Percentiles rank a stretch among this genome's conserved stretches.
Evolutionary conservation across 2,888 invertebrate species (phyloP).

Genomic region (Melanostoma scalare): DNA sequence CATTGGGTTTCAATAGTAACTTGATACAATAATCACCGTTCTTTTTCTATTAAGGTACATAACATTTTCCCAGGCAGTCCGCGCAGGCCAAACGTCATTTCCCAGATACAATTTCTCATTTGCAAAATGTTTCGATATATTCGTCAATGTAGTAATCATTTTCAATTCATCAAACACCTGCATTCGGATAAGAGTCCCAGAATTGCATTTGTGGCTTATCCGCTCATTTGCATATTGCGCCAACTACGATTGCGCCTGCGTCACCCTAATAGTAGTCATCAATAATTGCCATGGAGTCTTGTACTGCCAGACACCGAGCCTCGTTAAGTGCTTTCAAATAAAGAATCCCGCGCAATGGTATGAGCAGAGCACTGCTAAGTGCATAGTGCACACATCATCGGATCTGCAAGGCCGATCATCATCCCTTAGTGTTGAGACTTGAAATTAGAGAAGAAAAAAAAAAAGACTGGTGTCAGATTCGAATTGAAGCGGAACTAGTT

Average conservation of each 20-base stretch:
- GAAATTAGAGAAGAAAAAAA: neutral
- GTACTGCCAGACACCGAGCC: slow-evolving; percentile 48
- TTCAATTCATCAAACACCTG: slow-evolving; percentile 63
- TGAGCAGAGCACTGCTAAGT: slow-evolving; percentile 1
- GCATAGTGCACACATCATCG: slow-evolving; percentile 17
- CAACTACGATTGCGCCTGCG: slow-evolving; percentile 30
- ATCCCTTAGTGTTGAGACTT: slow-evolving; percentile 34
- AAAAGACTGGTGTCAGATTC: slow-evolving; percentile 14
- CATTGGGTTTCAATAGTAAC: slow-evolving; percentile 31
- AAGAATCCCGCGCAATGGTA: too few species aligned
- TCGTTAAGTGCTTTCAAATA: slow-evolving; percentile 35
- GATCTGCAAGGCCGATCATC: slow-evolving; percentile 24
- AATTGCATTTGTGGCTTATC: slow-evolving; percentile 44
- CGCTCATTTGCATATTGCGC: slow-evolving; percentile 34
- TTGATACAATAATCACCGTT: slow-evolving; percentile 54
- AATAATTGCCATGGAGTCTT: slow-evolving; percentile 37
- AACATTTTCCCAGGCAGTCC: slow-evolving; percentile 51
- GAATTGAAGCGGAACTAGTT: slow-evolving; percentile 68
- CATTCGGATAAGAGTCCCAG: slow-evolving; percentile 52
- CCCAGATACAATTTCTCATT: slow-evolving; percentile 50
- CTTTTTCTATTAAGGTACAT: neutral
- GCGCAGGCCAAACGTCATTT: slow-evolving; percentile 43
- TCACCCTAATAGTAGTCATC: slow-evolving; percentile 62
- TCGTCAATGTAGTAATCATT: slow-evolving; percentile 59
- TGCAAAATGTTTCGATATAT: slow-evolving; percentile 43